phyloP scores from a whole-genome alignment of 2,888 invertebrate species.

The Drosophila bunnanda region DNA sequence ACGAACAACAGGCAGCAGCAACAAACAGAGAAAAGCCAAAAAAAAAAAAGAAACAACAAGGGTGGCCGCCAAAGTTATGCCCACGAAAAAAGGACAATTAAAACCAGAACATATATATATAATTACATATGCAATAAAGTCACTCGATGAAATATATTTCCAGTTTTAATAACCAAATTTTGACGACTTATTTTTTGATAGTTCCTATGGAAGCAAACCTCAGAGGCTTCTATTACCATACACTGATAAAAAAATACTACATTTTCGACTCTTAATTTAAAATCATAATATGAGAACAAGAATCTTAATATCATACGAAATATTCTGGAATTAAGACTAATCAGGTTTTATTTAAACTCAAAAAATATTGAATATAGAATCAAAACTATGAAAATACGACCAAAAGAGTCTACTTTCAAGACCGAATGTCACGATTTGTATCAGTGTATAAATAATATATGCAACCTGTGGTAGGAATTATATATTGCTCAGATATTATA shows the following conservation, averaged over 20 bases:
- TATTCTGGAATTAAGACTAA: too few relatives aligned
- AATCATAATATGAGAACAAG: too few relatives aligned
- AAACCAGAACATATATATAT: not conserved
- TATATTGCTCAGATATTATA: not conserved
- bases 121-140: not conserved
- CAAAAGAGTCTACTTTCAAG: too few relatives aligned
- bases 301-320: too few relatives aligned
- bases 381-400: too few relatives aligned
- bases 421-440: too few relatives aligned
- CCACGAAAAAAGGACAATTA: not conserved
- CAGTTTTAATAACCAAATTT: not conserved
- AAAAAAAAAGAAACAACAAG: not conserved
- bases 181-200: not conserved
- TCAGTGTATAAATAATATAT: too few relatives aligned
- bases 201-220: not conserved
- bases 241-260: too few relatives aligned
- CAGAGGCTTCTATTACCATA: too few relatives aligned
- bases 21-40: constrained; percentile 10
- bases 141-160: not conserved
- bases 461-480: not conserved
- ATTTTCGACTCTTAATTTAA: too few relatives aligned
- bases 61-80: constrained; percentile 14
- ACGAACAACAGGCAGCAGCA: constrained; percentile 21
- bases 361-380: too few relatives aligned
- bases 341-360: too few relatives aligned